Conservation (phyloP, 2,113 vertebrate genomes). For the Pipra filicauda region DNA sequence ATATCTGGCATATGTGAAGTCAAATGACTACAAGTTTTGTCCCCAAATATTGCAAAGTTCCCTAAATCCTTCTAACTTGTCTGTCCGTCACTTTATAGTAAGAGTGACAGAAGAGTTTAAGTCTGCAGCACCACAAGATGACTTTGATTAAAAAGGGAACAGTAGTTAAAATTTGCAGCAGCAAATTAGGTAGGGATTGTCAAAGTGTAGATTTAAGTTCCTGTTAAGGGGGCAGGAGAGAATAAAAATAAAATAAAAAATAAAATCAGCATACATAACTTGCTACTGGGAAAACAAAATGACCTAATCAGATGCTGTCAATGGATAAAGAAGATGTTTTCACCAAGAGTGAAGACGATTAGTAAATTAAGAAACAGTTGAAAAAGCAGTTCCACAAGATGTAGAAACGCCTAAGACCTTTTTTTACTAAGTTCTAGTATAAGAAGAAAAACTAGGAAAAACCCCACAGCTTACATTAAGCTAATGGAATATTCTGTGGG, state of each 20-base stretch:
- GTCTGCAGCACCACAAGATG: neutral
- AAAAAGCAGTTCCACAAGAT: neutral
- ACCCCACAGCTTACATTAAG: neutral
- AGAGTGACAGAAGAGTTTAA: neutral
- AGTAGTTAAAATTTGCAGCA: neutral
- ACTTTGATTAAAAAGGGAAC: neutral
- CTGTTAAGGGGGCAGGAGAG: accelerated
- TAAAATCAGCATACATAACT: neutral
- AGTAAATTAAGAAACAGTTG: neutral
- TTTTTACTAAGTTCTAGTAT: neutral
- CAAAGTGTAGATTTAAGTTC: neutral
- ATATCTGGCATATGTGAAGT: neutral
- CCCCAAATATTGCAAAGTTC: neutral
- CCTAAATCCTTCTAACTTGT: neutral
- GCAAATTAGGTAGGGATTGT: neutral
- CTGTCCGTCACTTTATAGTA: neutral
- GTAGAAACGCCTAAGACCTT: neutral
- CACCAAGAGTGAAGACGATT: neutral
- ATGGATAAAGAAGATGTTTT: neutral
- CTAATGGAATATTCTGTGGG: neutral
- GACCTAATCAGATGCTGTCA: neutral
- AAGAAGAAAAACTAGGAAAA: neutral
- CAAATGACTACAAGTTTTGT: neutral
- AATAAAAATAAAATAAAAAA: neutral
- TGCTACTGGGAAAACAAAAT: neutral